Evolutionary conservation across 2,888 invertebrate species (phyloP).

Genomic region (Stratiomys singularior): DNA sequence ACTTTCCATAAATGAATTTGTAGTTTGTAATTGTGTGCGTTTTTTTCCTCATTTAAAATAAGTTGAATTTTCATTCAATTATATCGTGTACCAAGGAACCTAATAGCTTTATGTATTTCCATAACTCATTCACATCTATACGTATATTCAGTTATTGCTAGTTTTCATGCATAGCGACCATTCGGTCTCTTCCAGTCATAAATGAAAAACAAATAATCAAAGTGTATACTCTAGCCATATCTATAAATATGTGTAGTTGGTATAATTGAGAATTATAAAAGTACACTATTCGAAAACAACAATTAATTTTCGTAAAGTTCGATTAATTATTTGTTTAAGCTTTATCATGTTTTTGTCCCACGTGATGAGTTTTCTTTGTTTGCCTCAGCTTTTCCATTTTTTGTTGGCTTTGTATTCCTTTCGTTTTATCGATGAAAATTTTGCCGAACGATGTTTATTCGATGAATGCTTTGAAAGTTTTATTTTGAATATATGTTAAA

Average conservation of each 20-base stretch:
- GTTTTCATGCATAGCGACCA: no score
- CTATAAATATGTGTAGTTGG: neutral
- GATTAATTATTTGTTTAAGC: no score
- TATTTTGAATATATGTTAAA: neutral
- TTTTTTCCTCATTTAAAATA: neutral
- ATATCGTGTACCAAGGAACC: neutral
- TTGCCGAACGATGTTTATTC: neutral
- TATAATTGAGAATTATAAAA: neutral
- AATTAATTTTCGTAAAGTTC: no score
- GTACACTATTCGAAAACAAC: no score
- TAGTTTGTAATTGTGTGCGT: conserved; percentile 24
- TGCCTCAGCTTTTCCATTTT: neutral
- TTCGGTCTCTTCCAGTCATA: neutral
- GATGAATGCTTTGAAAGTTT: neutral
- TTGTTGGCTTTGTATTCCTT: conserved; percentile 9
- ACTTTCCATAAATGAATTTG: conserved; percentile 15
- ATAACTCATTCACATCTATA: neutral
- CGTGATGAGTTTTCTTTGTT: conserved; percentile 12
- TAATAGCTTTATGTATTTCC: neutral
- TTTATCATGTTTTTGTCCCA: neutral
- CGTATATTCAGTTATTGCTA: neutral
- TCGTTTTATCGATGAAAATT: neutral
- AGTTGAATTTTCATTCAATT: neutral
- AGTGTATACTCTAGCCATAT: neutral
- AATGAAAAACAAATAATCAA: neutral